phyloP scores from a whole-genome alignment of 2,888 invertebrate species.

The Sturmia bella region DNA sequence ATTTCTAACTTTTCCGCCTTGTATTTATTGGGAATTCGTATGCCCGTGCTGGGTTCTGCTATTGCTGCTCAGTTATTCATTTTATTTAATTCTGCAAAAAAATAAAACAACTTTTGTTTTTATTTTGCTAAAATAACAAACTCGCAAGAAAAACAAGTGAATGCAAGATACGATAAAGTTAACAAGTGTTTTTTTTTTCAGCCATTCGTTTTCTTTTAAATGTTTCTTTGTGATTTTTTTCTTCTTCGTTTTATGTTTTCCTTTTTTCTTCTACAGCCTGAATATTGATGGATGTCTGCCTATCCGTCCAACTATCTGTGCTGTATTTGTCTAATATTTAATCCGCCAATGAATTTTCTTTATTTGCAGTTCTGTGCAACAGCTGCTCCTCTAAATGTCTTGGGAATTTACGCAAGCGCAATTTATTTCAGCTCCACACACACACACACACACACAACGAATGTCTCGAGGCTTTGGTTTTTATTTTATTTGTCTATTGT shows the following conservation, averaged over 20 bases:
- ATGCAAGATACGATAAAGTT: constrained; percentile 41
- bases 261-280: constrained; percentile 10
- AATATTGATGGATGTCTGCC: constrained; percentile 58
- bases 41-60: constrained; percentile 5
- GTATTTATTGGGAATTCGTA: constrained; percentile 60
- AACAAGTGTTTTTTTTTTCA: constrained; percentile 70
- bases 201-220: constrained; percentile 17
- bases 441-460: no score
- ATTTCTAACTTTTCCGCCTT: constrained; percentile 21
- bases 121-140: constrained; percentile 35
- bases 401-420: constrained; percentile 69
- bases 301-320: constrained; percentile 38
- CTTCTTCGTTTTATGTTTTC: constrained; percentile 71
- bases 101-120: constrained; percentile 27
- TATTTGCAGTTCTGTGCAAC: constrained; percentile 43
- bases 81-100: not conserved
- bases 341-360: constrained; percentile 50
- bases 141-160: constrained; percentile 23
- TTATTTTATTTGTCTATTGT: constrained; percentile 38
- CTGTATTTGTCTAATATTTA: constrained; percentile 64
- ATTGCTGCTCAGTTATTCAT: not conserved
- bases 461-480: not conserved
- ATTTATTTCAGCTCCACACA: constrained; percentile 57
- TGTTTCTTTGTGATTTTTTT: constrained; percentile 70
- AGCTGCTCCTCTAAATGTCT: constrained; percentile 59